Conservation (phyloP, 1,140 invertebrate genomes). For the Chironomus tepperi region DNA sequence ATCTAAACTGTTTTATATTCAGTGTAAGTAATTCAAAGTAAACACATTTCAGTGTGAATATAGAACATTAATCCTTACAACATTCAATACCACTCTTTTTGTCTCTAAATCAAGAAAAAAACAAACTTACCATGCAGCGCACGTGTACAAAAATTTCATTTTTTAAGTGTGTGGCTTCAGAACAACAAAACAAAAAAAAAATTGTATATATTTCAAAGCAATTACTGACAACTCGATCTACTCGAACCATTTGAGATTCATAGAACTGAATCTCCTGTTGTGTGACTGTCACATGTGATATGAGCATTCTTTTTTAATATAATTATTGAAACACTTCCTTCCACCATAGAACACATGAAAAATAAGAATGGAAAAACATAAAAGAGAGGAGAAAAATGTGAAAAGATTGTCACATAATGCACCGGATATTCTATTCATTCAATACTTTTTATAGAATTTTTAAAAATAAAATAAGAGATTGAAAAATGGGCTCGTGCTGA, state of each 20-base stretch:
- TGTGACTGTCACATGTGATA: background rate
- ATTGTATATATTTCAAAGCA: background rate
- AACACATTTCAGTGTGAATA: too few species aligned
- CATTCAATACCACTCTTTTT: too few species aligned
- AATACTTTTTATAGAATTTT: conserved; percentile 11
- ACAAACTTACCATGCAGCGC: too few species aligned
- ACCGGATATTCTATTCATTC: background rate
- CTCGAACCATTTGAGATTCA: conserved; percentile 9
- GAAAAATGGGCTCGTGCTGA: background rate
- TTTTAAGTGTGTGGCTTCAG: too few species aligned
- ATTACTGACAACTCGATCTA: background rate
- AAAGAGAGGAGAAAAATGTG: background rate
- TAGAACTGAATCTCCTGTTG: background rate
- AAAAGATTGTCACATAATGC: background rate
- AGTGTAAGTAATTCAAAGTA: too few species aligned
- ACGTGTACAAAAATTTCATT: too few species aligned
- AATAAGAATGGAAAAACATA: too few species aligned
- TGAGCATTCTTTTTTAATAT: background rate
- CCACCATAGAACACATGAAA: background rate
- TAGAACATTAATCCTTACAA: too few species aligned
- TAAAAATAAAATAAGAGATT: background rate
- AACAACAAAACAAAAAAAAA: too few species aligned
- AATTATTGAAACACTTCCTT: conserved; percentile 2
- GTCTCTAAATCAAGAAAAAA: too few species aligned
- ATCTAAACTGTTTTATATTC: too few species aligned